Evolutionary conservation across 2,797 vertebrate genomes (phyloP), one percentile per base, ranked within the genome.

Genomic region (Paguma larvata): DNA sequence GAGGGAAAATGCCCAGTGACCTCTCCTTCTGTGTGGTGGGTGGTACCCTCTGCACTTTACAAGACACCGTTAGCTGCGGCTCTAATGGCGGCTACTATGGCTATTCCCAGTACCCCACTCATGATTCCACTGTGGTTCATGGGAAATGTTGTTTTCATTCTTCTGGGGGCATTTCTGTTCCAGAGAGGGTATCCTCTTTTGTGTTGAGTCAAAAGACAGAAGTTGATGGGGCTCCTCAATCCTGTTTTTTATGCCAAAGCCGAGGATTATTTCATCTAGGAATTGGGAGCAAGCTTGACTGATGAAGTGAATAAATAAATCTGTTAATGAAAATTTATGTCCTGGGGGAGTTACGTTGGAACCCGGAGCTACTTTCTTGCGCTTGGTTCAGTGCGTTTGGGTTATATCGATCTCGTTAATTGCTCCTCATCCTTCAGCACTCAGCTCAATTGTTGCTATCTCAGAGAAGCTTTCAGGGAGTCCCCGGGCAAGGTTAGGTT

Each of bases 281-380:
- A 73, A 63, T 65, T 34, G 46, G 44, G 77, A 95, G 38, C 68
- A 79, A 51, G 16, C 56, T 79, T 78, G 51, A 85, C 30, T 51
- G 83, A 93, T 65, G 63, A 46, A 94, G 27, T 89, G 62, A 89
- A 62, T n/a, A 59, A 84, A 59, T 63, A 56, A 67, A 18, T 72
- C 23, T 77, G 18, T 89, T 67, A 86, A 92, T 56, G 84, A 80
- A 85, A 68, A 80, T 56, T 1, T 59, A 2, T 38, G 41, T 34
- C 18, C n/a, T 30, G 14, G 21, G 77, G 23, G 12, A 59, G 32
- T 72, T 92, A 8, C 3, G 5, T 68, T 75, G 34, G 68, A 88
- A 51, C 34, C 48, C 21, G 84, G 48, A 72, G 32, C 53, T 53
- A 2, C 83, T 80, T 8, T 21, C 44, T 27, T 32, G 53, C 80